Evolutionary conservation across 2,888 invertebrate genomes (phyloP), one percentile per base, ranked within the genome.

Genomic region (Xanthia togata): DNA sequence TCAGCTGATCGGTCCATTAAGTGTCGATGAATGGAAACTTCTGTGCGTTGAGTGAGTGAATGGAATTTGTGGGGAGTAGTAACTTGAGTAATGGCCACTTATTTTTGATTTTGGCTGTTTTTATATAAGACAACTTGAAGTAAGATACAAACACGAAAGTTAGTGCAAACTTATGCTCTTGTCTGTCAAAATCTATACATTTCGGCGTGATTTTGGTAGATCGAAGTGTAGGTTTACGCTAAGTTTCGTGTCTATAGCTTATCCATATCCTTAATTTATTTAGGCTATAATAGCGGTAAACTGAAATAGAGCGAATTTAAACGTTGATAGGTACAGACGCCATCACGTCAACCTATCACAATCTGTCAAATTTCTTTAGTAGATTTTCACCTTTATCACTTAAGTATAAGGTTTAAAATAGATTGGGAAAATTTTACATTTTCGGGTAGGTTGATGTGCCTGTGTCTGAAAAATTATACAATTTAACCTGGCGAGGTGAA

Each of bases 1-100:
- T 87, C 85, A 82, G 82, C 70, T 64, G 86, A 91, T 90, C 87
- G 80, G 73, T 85, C 74, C 80, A 87, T 86, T 89, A 89, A 85
- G 88, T 84, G 79, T 55, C 31, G 47, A 79, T 78, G 79, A 79
- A 87, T 81, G 62, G 73, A 26, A 70, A 79, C 65, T 82, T 81
- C 35, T 78, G 60, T 47, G 55, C 50, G 17, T 38, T 69, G 73
- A 79, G 73, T 75, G 64, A 77, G 67, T 8, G 68, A 82, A 77
- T 70, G 44, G 41, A 59, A 55, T 76, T 76, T 72, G 35, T 57
- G 12, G 31, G 47, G 44, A 26, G 12, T 26, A 8, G 47, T 47
- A 3, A 20, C 11, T 76, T 64, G 38, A 68, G 59, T 60, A 12
- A 69, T 50, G 31, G 35, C 38, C 4, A 26, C 14, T 0, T 6